Evolutionary conservation across 2,797 vertebrate species (phyloP), one percentile per base, ranked within the genome.

Genomic region (Margarornis squamiger): DNA sequence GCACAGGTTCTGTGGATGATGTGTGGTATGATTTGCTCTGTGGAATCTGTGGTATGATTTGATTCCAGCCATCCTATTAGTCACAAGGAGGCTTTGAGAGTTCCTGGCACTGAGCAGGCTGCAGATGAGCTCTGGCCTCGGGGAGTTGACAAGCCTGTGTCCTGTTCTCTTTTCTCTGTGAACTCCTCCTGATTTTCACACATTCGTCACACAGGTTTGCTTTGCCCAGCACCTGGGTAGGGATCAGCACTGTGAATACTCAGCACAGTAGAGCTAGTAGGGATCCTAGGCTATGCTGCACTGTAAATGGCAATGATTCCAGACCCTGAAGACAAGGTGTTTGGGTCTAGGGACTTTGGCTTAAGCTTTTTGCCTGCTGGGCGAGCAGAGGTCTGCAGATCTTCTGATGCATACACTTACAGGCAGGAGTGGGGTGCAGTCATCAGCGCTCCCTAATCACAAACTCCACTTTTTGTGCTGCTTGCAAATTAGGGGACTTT

Each of bases 401-500:
- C 41, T n/a, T 61, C 52, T 84, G 57, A 34, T 36, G 43, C 14
- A 3, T 36, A 27, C 2, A 1, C 34, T 49, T 55, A 18, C 17
- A 67, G n/a, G 18, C 26, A 51, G 66, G 39, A 80, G 70, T 75
- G 19, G 49, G 46, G 62, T 3, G 6, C 54, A 92, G 70, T 29
- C 55, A 23, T 39, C 6, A 4, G 62, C 2, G 0, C 32, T 45
- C 9, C 34, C 58, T 91, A 88, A 90, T 82, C 85, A 73, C 76
- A 84, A 36, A 86, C 81, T 32, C 92, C 17, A 52, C 54, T 94
- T 92, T 92, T 90, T 63, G 62, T 3, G 1, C 82, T 86, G 59
- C 45, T 90, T 94, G 87, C 92, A 96, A 94, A 95, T 96, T 90
- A 93, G 76, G 86, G 93, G 80, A 95, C 95, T 94, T 94, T 96